phyloP scores from a whole-genome alignment of 2,888 invertebrate genomes.

The Mesorhabditis spiculigera region DNA sequence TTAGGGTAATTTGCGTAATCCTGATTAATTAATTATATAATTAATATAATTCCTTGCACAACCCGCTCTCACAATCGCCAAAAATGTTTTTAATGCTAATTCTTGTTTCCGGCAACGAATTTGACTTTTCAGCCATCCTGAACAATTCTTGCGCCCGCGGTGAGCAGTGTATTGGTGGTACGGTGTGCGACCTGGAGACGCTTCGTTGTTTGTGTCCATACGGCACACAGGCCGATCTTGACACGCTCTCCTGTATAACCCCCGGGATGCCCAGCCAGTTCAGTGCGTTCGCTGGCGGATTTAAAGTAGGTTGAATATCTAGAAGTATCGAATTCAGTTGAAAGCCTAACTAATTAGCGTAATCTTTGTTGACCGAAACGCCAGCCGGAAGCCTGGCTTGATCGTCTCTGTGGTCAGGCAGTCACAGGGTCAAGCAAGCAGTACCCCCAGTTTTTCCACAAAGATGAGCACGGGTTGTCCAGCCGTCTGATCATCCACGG shows the following conservation, averaged over 20 bases:
- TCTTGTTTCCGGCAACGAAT: neutral
- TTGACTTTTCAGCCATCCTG: conserved; percentile 45
- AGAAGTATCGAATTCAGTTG: no score
- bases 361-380: no score
- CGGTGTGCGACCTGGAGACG: conserved; percentile 51
- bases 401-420: no score
- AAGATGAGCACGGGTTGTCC: no score
- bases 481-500: no score
- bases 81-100: neutral
- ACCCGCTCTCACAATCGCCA: neutral
- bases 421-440: no score
- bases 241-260: conserved; percentile 49
- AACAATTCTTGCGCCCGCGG: conserved; percentile 55
- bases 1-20: neutral
- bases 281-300: conserved; percentile 2
- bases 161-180: conserved; percentile 56
- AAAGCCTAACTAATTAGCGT: no score
- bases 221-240: conserved; percentile 51
- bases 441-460: no score
- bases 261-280: conserved; percentile 6
- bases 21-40: neutral
- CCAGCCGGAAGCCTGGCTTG: no score
- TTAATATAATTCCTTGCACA: neutral
- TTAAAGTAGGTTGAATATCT: neutral
- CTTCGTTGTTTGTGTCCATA: conserved; percentile 51